Evolutionary conservation across 2,113 vertebrate species (phyloP).

Genomic region (Dunckerocampus dactyliophorus): DNA sequence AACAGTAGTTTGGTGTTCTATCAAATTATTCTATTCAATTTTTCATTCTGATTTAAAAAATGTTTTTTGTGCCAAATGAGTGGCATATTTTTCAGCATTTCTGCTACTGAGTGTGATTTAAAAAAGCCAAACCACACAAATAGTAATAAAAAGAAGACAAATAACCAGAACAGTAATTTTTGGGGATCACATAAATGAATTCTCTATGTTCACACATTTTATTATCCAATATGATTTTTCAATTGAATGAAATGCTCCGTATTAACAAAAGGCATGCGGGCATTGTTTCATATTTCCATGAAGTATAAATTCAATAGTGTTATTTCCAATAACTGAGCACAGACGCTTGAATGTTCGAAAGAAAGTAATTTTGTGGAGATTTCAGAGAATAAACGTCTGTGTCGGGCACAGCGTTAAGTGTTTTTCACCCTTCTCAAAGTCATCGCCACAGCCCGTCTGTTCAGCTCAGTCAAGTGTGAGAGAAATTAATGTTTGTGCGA

Average conservation of each 20-base stretch:
- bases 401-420: conserved; percentile 6
- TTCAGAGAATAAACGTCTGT: conserved; percentile 8
- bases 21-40: too few species aligned
- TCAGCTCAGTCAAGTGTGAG: conserved; percentile 43
- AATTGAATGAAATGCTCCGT: neutral
- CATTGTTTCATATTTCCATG: conserved; percentile 9
- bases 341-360: conserved; percentile 12
- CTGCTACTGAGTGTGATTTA: too few species aligned
- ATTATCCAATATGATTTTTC: neutral
- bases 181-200: neutral
- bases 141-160: neutral
- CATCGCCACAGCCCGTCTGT: conserved; percentile 19
- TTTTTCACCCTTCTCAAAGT: conserved; percentile 30
- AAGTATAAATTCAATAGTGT: conserved; percentile 21
- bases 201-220: conserved; percentile 1
- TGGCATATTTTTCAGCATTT: too few species aligned
- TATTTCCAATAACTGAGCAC: neutral
- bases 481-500: conserved; percentile 30
- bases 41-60: too few species aligned
- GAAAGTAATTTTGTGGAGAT: conserved; percentile 16
- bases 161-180: neutral
- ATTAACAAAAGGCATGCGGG: neutral
- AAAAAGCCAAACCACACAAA: neutral
- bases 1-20: too few species aligned
- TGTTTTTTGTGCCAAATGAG: too few species aligned